phyloP scores from a whole-genome alignment of 1,140 invertebrate genomes.

The Platyscapa corneri region DNA sequence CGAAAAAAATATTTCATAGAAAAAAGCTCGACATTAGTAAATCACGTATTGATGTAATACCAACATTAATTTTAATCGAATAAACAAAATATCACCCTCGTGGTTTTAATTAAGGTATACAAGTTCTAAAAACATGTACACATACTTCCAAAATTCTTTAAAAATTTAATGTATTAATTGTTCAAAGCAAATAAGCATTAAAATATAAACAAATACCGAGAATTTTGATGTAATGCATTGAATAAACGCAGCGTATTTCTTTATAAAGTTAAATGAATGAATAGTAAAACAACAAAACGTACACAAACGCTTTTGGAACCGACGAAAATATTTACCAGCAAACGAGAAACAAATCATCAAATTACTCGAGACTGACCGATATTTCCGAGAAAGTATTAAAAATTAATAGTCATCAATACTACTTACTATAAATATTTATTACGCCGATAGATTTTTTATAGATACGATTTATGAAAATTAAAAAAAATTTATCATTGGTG shows the following conservation, averaged over 20 bases:
- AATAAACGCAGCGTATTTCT: neutral
- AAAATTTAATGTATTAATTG: too few species aligned
- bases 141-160: too few species aligned
- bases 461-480: neutral
- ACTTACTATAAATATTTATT: neutral
- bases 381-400: neutral
- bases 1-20: too few species aligned
- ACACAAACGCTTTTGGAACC: neutral
- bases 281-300: neutral
- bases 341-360: neutral
- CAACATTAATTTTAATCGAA: too few species aligned
- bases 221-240: too few species aligned
- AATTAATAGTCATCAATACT: neutral
- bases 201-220: too few species aligned
- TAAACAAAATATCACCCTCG: too few species aligned
- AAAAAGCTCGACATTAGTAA: too few species aligned
- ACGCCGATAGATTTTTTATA: neutral
- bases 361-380: neutral
- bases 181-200: too few species aligned
- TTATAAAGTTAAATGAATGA: neutral
- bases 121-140: too few species aligned
- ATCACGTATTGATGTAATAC: too few species aligned
- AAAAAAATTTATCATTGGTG: neutral
- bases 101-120: too few species aligned
- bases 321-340: neutral